These are phyloP conservation scores for Gobio occitaniae DNA, from an alignment of 2,797 vertebrate genomes.

Conservation along the genomic window DNA sequence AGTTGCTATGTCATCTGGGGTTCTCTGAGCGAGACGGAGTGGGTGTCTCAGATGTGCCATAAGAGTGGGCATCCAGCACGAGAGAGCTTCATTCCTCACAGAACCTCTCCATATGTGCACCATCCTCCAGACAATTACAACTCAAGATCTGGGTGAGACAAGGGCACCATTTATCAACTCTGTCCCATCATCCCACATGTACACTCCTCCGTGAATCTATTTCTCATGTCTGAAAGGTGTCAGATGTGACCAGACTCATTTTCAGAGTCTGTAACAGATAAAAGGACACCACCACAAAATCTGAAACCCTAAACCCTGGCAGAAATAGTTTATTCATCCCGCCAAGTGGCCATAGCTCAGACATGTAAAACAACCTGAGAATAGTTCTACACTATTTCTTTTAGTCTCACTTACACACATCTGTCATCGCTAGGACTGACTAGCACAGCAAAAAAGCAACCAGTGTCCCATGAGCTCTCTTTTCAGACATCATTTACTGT, in stretches of 20 bases:
- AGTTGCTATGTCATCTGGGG: neutral
- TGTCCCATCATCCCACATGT: neutral
- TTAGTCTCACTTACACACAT: conserved; percentile 21
- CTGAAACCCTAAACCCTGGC: conserved; percentile 16
- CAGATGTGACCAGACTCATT: conserved; percentile 5
- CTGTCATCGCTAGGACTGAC: neutral
- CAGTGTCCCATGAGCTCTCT: neutral
- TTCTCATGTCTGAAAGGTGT: conserved; percentile 31
- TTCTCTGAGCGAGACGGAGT: neutral
- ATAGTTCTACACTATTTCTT: neutral
- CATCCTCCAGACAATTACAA: conserved; percentile 38
- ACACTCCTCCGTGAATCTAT: conserved; percentile 14
- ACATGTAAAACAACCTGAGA: conserved; percentile 18
- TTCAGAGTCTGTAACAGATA: conserved; percentile 5
- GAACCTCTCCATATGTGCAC: conserved; percentile 8
- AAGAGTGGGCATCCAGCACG: conserved; percentile 25
- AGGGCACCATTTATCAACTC: conserved; percentile 35
- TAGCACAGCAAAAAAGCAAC: conserved; percentile 1
- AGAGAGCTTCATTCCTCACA: neutral
- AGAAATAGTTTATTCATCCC: conserved; percentile 12
- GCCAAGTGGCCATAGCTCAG: neutral
- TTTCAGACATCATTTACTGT: conserved; percentile 7
- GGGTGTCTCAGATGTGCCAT: conserved; percentile 31
- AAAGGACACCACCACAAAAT: neutral
- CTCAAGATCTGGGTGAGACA: conserved; percentile 27